These are phyloP conservation scores for Heliconius congener DNA, from an alignment of 1,140 invertebrate genomes.

Conservation along the genomic window DNA sequence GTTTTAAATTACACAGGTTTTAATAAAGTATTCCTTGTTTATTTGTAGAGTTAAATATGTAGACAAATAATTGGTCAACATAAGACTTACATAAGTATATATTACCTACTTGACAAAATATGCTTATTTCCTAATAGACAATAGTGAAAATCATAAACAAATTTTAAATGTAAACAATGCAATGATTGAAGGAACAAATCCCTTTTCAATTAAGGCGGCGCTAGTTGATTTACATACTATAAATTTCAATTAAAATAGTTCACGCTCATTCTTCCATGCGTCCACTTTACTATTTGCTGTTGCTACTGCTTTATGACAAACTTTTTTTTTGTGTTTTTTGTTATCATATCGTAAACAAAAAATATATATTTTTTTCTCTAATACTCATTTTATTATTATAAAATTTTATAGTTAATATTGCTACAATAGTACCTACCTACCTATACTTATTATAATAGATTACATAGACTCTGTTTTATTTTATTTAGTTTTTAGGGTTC, in stretches of 20 bases:
- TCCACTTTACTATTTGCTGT: background rate
- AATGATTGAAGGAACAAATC: conserved; percentile 1
- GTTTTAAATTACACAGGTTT: too few species aligned
- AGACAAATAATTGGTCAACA: too few species aligned
- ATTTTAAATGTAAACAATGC: conserved; percentile 2
- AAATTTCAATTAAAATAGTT: conserved; percentile 10
- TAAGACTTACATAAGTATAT: too few species aligned
- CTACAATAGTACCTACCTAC: too few species aligned
- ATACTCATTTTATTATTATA: too few species aligned
- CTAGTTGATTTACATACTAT: background rate
- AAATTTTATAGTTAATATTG: too few species aligned
- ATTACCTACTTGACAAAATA: background rate
- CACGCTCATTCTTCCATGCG: background rate
- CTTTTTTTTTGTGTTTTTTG: background rate
- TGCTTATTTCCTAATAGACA: background rate
- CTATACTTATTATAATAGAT: too few species aligned
- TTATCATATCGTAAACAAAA: background rate
- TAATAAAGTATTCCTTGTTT: background rate
- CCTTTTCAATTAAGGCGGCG: conserved; percentile 1
- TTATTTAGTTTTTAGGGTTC: too few species aligned
- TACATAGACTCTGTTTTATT: too few species aligned
- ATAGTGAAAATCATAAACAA: background rate
- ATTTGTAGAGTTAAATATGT: background rate
- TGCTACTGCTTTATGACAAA: background rate
- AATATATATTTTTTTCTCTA: too few species aligned